phyloP scores from a whole-genome alignment of 2,888 invertebrate genomes.

The Clostera curtula region DNA sequence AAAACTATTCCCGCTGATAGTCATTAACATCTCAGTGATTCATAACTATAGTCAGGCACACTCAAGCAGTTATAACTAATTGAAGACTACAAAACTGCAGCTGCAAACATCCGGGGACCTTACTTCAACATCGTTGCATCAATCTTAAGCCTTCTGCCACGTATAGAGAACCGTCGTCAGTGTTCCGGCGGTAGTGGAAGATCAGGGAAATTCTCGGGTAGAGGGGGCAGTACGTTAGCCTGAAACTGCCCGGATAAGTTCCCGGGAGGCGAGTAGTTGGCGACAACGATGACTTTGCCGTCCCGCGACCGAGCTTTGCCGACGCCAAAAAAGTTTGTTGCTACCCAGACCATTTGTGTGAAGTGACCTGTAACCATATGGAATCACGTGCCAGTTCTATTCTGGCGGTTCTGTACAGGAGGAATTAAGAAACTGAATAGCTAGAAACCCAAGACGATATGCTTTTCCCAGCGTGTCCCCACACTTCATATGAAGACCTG shows the following conservation, averaged over 20 bases:
- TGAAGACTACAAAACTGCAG: conserved; percentile 3
- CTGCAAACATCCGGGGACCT: conserved; percentile 1
- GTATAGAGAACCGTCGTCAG: conserved; percentile 62
- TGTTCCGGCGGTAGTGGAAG: conserved; percentile 47
- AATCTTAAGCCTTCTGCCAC: conserved; percentile 56
- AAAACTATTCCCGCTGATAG: conserved; percentile 1
- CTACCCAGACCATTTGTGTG: conserved; percentile 90
- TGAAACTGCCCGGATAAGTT: conserved; percentile 84
- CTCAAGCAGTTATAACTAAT: conserved; percentile 3
- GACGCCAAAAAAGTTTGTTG: conserved; percentile 84
- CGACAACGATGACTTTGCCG: conserved; percentile 88
- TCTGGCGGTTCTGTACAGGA: too few species aligned
- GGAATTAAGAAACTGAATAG: too few species aligned
- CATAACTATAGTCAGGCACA: too few species aligned
- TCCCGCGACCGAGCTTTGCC: conserved; percentile 86
- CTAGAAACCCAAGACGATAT: too few species aligned
- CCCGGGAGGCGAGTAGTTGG: conserved; percentile 88
- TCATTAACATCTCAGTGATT: too few species aligned
- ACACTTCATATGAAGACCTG: too few species aligned
- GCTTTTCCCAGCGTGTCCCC: too few species aligned
- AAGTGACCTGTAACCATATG: conserved; percentile 91
- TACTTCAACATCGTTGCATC: conserved; percentile 47
- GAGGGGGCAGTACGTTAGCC: conserved; percentile 84
- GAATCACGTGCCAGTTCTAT: too few species aligned
- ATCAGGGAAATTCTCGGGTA: conserved; percentile 75